These are phyloP conservation scores for Sinonovacula constricta DNA, from an alignment of 1,140 invertebrate species.

Conservation along the genomic window DNA sequence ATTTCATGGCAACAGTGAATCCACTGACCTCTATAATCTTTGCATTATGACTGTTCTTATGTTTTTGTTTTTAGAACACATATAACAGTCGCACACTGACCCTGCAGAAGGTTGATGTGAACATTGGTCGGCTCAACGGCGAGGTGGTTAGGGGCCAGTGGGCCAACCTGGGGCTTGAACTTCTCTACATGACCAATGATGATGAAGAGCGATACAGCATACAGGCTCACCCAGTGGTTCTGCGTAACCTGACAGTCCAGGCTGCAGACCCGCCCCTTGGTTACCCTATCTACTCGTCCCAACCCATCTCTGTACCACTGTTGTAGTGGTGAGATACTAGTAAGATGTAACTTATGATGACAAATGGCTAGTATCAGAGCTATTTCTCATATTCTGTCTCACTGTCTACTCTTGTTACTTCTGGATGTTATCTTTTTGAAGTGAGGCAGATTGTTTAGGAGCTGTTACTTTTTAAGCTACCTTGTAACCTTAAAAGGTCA, in stretches of 20 bases:
- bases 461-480: background rate
- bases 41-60: background rate
- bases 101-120: conserved; percentile 76
- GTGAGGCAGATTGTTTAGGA: background rate
- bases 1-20: too few species aligned
- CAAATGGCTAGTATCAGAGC: background rate
- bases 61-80: conserved; percentile 68
- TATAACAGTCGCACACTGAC: conserved; percentile 78
- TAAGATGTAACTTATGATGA: too few species aligned
- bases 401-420: background rate
- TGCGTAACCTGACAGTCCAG: conserved; percentile 81
- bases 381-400: background rate
- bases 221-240: conserved; percentile 80
- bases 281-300: conserved; percentile 80
- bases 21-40: background rate
- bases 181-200: conserved; percentile 82
- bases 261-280: conserved; percentile 81
- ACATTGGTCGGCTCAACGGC: conserved; percentile 78
- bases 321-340: conserved; percentile 54
- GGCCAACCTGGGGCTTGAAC: conserved; percentile 80
- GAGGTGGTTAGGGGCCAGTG: conserved; percentile 80
- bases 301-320: conserved; percentile 64
- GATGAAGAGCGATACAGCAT: conserved; percentile 82
- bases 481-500: background rate
- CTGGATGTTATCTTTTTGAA: background rate